Evolutionary conservation across 2,888 invertebrate genomes (phyloP).

Genomic region (Lamproptera curius): DNA sequence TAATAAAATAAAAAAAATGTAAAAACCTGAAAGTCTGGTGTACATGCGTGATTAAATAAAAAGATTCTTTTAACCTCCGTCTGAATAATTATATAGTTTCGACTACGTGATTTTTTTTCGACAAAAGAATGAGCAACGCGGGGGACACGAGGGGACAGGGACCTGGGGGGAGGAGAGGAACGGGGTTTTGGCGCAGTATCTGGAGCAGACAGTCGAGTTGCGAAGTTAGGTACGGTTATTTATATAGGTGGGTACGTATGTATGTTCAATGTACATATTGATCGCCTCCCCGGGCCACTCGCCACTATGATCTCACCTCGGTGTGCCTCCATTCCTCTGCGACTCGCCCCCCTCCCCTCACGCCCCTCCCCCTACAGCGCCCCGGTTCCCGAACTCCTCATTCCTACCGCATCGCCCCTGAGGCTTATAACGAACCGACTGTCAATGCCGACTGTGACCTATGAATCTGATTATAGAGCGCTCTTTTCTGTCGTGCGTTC

Average conservation of each 20-base stretch:
- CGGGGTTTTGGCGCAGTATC: slow-evolving; percentile 75
- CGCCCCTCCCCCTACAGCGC: too few species aligned
- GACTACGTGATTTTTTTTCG: slow-evolving; percentile 22
- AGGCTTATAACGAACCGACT: slow-evolving; percentile 56
- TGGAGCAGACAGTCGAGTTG: slow-evolving; percentile 75
- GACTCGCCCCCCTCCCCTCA: slow-evolving; percentile 51
- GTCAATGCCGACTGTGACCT: slow-evolving; percentile 31
- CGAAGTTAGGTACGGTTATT: slow-evolving; percentile 74
- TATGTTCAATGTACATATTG: slow-evolving; percentile 78
- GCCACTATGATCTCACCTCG: slow-evolving; percentile 78
- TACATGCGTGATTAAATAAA: too few species aligned
- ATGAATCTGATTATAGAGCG: slow-evolving; percentile 23
- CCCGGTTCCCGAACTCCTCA: slow-evolving; percentile 42
- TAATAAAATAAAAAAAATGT: background rate
- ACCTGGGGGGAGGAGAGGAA: slow-evolving; percentile 45
- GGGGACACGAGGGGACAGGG: slow-evolving; percentile 28
- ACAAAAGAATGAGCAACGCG: slow-evolving; percentile 48
- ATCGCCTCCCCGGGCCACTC: slow-evolving; percentile 76
- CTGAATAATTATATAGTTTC: slow-evolving; percentile 16
- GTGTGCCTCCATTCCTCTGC: slow-evolving; percentile 74
- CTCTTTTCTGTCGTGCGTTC: slow-evolving; percentile 3
- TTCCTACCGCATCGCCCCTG: slow-evolving; percentile 57
- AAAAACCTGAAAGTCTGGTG: too few species aligned
- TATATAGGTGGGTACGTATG: slow-evolving; percentile 70
- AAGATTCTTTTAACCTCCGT: too few species aligned